Evolutionary conservation across 2,113 vertebrate species (phyloP), one percentile per base, ranked within the genome.

Genomic region (Cephalopterus ornatus): DNA sequence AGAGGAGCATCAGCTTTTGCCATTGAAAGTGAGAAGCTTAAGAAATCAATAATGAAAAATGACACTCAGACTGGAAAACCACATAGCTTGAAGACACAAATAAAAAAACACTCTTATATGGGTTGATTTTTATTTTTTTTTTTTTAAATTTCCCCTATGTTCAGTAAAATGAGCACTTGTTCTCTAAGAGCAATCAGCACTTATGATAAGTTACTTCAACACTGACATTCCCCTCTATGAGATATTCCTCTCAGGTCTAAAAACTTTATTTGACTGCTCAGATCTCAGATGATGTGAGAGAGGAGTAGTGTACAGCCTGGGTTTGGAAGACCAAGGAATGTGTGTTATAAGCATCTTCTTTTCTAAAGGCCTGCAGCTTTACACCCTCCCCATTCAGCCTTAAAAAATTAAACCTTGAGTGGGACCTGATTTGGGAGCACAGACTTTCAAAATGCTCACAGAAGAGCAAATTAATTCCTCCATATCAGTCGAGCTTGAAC

Each of bases 61-160:
- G 5, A 33, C n/a, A 53, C 0, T 1, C 21, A 65, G 26, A 21
- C 23, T 63, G 33, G 3, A 89, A 92, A 92, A 71, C 11, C 37
- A 42, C 33, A 5, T 12, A 42, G 4, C 22, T 89, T 94, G 41
- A 92, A 83, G 44, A 30, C 28, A 41, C 9, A 42, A 65, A 17
- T 47, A 72, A 76, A 65, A 30, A 61, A 79, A 28, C 0, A 7
- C 1, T 42, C 8, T 8, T 23, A 12, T 33, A 35, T 50, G 16
- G 6, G 17, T 26, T 67, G 5, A 21, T 70, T 85, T 32, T 10
- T 8, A 6, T 32, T 1, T 7, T 5, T n/a, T 32, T 1, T 7
- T 5, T n/a, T 35, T 55, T 30, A 4, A 6, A 42, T 81, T 76
- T 56, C 5, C n/a, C 8, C 8, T 37, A 3, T 39, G 30, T 47